phyloP scores from a whole-genome alignment of 2,888 invertebrate species.

The Herminia tarsipennalis region DNA sequence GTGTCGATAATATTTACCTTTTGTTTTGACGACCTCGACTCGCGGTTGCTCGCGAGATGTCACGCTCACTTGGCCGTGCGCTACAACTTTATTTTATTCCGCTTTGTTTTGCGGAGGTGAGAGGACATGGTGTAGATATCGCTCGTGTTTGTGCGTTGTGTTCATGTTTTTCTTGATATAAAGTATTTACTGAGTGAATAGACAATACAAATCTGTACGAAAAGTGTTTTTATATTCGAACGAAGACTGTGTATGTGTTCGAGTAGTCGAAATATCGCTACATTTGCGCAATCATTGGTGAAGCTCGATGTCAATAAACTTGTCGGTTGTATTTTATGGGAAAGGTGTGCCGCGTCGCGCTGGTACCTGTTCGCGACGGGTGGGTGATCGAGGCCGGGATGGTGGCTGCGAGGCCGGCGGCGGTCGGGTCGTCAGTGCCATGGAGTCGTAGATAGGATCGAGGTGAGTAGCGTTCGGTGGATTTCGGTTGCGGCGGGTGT shows the following conservation, averaged over 20 bases:
- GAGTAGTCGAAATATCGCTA: conserved; percentile 55
- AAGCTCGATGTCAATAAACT: conserved; percentile 84
- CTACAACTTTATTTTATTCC: conserved; percentile 65
- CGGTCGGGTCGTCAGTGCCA: conserved; percentile 56
- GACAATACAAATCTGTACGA: conserved; percentile 52
- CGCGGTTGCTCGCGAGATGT: conserved; percentile 64
- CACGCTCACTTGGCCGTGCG: conserved; percentile 49
- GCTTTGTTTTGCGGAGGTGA: conserved; percentile 85
- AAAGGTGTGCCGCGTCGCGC: conserved; percentile 82
- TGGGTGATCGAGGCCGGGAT: conserved; percentile 67
- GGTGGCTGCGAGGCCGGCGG: conserved; percentile 52
- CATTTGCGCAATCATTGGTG: conserved; percentile 77
- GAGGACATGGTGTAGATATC: conserved; percentile 63
- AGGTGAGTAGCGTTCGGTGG: conserved; percentile 72
- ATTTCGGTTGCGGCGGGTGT: conserved; percentile 55
- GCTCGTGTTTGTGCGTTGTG: conserved; percentile 60
- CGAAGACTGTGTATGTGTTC: conserved; percentile 67
- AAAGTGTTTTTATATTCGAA: conserved; percentile 64
- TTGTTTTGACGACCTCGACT: conserved; percentile 58
- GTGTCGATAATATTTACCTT: conserved; percentile 54
- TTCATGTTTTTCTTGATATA: conserved; percentile 75
- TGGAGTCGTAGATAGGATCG: conserved; percentile 65
- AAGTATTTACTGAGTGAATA: conserved; percentile 72
- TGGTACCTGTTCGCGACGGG: conserved; percentile 77
- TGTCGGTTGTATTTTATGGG: conserved; percentile 84